Conservation (phyloP, 2,797 vertebrate species). For the Sebastes aleutianus region DNA sequence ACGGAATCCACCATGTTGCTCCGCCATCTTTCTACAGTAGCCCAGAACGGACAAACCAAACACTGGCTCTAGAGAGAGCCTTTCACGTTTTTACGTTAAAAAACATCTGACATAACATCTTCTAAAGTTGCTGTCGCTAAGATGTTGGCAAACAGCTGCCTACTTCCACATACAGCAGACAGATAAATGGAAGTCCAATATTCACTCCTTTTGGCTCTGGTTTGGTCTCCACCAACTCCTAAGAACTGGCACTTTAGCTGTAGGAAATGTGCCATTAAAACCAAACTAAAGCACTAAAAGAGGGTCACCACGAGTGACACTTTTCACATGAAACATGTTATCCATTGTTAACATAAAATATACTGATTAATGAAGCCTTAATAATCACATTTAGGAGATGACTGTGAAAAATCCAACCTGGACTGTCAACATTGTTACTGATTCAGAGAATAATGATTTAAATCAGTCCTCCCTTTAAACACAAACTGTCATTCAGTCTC, state of each 20-base stretch:
- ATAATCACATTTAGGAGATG: background rate
- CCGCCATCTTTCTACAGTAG: too few species aligned
- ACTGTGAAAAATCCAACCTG: background rate
- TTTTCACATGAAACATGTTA: background rate
- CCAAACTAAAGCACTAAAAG: background rate
- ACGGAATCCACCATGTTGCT: too few species aligned
- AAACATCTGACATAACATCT: background rate
- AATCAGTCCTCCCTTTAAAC: background rate
- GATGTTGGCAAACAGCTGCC: background rate
- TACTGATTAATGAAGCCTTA: background rate
- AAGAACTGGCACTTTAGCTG: background rate
- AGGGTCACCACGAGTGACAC: background rate
- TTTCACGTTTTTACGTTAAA: background rate
- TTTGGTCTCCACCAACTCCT: background rate
- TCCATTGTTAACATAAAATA: background rate
- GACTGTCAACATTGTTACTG: background rate
- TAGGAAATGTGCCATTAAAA: background rate
- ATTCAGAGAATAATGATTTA: background rate
- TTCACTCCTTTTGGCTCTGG: background rate
- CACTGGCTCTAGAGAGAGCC: too few species aligned
- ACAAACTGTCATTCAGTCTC: background rate
- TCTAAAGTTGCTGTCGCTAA: background rate
- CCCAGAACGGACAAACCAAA: too few species aligned
- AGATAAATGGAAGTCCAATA: background rate
- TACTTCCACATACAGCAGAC: background rate